Conservation (phyloP, 1,140 invertebrate species). For the Drosophila paulistorum region DNA sequence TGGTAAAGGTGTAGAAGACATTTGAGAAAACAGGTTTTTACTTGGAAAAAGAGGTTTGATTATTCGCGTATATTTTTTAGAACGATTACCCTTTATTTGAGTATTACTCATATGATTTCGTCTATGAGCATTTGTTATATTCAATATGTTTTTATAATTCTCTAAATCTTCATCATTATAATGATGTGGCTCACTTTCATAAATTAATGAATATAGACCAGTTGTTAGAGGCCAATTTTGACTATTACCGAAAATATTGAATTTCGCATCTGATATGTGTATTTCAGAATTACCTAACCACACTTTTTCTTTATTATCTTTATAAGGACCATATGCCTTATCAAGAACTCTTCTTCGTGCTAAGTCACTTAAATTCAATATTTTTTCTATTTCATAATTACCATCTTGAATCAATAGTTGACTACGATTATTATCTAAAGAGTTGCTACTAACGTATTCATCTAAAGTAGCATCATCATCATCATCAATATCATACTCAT, state of each 20-base stretch:
- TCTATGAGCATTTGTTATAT: constrained; percentile 17
- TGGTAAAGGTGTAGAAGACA: background rate
- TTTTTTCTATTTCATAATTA: background rate
- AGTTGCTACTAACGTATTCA: constrained; percentile 1
- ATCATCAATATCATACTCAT: background rate
- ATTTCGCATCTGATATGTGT: background rate
- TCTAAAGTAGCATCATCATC: background rate
- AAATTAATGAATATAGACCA: constrained; percentile 4
- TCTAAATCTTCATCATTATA: constrained; percentile 11
- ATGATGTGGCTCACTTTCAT: background rate
- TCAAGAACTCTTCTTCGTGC: background rate
- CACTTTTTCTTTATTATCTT: constrained; percentile 1
- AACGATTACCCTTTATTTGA: constrained; percentile 1
- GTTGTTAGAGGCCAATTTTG: background rate
- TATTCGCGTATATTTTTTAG: background rate
- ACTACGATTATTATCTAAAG: background rate
- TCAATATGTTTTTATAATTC: constrained; percentile 24
- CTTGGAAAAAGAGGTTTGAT: constrained; percentile 1
- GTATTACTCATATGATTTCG: constrained; percentile 22
- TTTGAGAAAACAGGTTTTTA: background rate
- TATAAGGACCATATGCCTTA: background rate
- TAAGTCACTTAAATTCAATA: background rate
- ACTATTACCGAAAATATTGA: background rate
- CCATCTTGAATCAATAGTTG: background rate
- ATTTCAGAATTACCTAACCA: constrained; percentile 5